Evolutionary conservation across 2,888 invertebrate genomes (phyloP), one percentile per base, ranked within the genome.

Genomic region (Bimastos eiseni): DNA sequence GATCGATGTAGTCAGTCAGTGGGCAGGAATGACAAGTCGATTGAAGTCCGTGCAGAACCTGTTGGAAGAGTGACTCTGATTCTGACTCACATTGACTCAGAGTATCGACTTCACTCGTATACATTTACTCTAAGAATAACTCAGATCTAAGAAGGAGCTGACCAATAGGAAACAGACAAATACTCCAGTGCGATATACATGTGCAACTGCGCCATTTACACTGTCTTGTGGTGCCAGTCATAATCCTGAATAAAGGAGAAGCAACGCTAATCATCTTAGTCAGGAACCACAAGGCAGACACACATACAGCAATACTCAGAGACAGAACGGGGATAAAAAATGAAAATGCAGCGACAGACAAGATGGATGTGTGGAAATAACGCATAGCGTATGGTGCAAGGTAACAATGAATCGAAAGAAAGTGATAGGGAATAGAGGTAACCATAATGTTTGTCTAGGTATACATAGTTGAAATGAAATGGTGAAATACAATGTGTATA

Each of bases 41-140:
- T 36, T 38, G 88, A 90, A 88, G 34, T 83, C 88, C 88, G 24
- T 33, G 41, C 37, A 89, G 90, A 90, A 88, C 3, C 37, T 37
- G 90, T 37, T 86, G 41, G 24, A 89, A 41, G 89, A 38, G 36
- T 34, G 38, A 88, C 34, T 88, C 36, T 83, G 37, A 19, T 24
- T 37, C n/a, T 89, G 89, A 41, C 34, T 89, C 37, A 41, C 5
- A 90, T 86, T 21, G 90, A 90, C 88, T 33, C 36, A 41, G 90
- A 89, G 90, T 36, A 36, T 33, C 34, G 38, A 88, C 21, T 49
- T 49, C 21, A 24, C 49, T 49, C 24, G 24, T 13, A 44, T 44
- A 36, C 88, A 88, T n/a, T 36, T 83, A 90, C n/a, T 19, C 37
- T 89, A 38, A 90, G 49, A 55, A 49, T 24, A 49, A 24, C 49